Percentiles rank a stretch among this genome's conserved stretches.
phyloP scores from a whole-genome alignment of 2,797 vertebrate species.

The Hafferia zeledoni region DNA sequence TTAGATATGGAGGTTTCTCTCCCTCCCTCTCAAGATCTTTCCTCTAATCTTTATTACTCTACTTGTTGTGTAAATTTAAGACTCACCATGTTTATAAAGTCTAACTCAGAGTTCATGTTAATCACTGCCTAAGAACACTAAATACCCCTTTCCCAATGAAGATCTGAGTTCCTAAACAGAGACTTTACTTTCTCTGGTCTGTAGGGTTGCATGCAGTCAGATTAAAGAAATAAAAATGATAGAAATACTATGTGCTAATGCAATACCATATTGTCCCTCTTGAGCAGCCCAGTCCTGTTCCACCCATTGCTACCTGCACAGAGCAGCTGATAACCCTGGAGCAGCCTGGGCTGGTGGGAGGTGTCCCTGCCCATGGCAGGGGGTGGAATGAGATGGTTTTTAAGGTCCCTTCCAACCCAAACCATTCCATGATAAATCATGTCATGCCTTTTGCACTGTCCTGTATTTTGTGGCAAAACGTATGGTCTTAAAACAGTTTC shows the following conservation, averaged over 20 bases:
- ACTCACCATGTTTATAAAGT: conserved; percentile 6
- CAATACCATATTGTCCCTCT: neutral
- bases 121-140: neutral
- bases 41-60: conserved; percentile 20
- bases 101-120: neutral
- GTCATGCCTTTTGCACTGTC: neutral
- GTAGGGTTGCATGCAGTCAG: neutral
- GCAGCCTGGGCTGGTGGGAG: neutral
- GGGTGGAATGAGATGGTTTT: rapidly evolving
- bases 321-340: neutral
- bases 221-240: neutral
- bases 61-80: conserved; percentile 37
- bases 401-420: neutral
- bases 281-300: neutral
- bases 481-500: neutral
- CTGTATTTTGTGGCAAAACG: neutral
- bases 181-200: neutral
- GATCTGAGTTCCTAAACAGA: neutral
- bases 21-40: neutral
- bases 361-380: neutral
- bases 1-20: neutral
- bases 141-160: neutral
- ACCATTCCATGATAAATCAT: neutral
- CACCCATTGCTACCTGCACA: neutral
- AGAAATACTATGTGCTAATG: neutral